phyloP scores from a whole-genome alignment of 2,888 invertebrate genomes.

The Oscheius myriophilus region DNA sequence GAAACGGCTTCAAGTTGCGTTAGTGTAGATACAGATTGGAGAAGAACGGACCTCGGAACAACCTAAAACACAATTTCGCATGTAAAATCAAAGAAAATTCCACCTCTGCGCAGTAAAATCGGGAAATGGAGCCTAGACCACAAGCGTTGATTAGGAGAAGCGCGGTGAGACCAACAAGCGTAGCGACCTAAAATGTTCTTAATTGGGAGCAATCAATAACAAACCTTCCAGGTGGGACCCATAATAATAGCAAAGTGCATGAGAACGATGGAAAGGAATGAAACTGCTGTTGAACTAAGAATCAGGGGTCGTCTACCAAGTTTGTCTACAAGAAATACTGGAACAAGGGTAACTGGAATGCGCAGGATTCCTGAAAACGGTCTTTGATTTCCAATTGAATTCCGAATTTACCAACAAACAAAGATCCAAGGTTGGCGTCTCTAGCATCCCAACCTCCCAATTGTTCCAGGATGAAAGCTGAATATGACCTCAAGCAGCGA shows the following conservation, averaged over 20 bases:
- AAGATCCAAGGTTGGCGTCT: constrained; percentile 29
- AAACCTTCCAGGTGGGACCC: constrained; percentile 37
- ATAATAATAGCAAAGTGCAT: constrained; percentile 34
- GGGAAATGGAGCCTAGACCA: constrained; percentile 43
- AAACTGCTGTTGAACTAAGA: constrained; percentile 32
- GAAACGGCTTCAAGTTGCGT: constrained; percentile 36
- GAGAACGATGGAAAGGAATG: constrained; percentile 25
- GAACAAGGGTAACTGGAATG: constrained; percentile 43
- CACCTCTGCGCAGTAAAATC: constrained; percentile 46
- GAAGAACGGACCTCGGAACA: constrained; percentile 38
- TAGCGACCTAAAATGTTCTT: constrained; percentile 30
- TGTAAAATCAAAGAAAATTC: neutral
- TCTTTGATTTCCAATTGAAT: neutral
- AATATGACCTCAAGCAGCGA: constrained; percentile 37
- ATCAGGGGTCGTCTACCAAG: constrained; percentile 44
- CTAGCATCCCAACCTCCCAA: constrained; percentile 32
- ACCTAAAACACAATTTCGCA: neutral
- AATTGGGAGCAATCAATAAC: too few species aligned
- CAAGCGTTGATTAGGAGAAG: constrained; percentile 42
- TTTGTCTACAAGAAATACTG: constrained; percentile 44
- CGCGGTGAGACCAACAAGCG: constrained; percentile 32
- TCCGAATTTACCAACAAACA: constrained; percentile 24
- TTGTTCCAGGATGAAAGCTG: constrained; percentile 39
- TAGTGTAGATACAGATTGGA: constrained; percentile 35
- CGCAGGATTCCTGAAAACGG: constrained; percentile 34